Evolutionary conservation across 2,888 invertebrate genomes (phyloP), one percentile per base, ranked within the genome.

Genomic region (Netelia virgata): DNA sequence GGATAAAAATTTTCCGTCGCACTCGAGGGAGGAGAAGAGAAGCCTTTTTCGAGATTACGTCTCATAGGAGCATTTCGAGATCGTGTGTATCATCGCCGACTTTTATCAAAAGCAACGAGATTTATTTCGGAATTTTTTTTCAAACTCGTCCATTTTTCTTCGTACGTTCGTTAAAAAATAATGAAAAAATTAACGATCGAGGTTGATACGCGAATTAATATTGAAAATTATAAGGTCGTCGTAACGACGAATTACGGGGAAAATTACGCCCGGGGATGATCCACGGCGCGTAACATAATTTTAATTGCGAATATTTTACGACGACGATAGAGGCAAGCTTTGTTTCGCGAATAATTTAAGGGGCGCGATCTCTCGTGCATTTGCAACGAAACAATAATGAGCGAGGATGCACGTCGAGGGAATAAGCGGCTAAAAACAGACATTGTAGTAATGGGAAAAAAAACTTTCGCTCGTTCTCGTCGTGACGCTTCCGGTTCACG

Each of bases 301-400:
- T 28, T 28, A 28, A 28, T 28, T 28, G 28, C 28, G 28, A 28
- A 28, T 18, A 28, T 57, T 77, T 74, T 73, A 53, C 61, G 36
- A 63, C 64, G 66, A 61, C 36, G 61, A 69, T 41, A 53, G 41
- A 47, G n/a, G 55, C 20, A 18, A 18, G 36, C 28, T 47, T 77
- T 55, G 68, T 20, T 63, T 43, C 1, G 3, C 47, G 28, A 66
- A 55, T 16, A 66, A 83, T 59, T 78, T 68, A 63, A 57, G 68
- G 50, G 59, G 47, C 6, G 18, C 10, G 41, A 66, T 78, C 63
- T 47, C 77, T 14, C 68, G 77, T 55, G 63, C 69, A 55, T 78
- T 8, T 41, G 43, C 43, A 55, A 53, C 43, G 55, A 57, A 28
- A 63, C 68, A 47, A 74, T 61, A 61, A 78, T 74, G 20, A 74